Percentiles rank a stretch among this genome's conserved stretches.
phyloP scores from a whole-genome alignment of 2,888 invertebrate species.

The Drosophila putrida region DNA sequence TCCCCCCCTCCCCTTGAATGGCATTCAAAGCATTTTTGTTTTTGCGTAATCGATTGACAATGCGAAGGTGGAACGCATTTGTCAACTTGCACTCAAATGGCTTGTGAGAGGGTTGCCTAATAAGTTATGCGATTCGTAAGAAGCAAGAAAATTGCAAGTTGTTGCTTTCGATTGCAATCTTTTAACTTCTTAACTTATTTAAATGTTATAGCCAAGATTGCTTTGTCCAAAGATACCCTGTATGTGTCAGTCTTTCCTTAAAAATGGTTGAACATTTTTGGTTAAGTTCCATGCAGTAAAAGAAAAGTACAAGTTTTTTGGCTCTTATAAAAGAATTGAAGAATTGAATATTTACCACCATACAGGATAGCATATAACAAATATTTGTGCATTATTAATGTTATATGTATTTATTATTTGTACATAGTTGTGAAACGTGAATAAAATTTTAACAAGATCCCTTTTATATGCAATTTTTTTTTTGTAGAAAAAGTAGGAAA shows the following conservation, averaged over 20 bases:
- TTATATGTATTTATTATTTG: too few relatives aligned
- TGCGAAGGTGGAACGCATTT: conserved; percentile 49
- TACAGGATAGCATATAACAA: too few relatives aligned
- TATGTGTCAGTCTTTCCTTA: not conserved
- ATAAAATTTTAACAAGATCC: too few relatives aligned
- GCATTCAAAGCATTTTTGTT: conserved; percentile 30
- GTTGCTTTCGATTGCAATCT: not conserved
- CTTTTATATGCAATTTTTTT: too few relatives aligned
- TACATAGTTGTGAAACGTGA: too few relatives aligned
- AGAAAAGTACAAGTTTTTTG: too few relatives aligned
- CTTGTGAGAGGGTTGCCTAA: conserved; percentile 1
- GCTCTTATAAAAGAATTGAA: too few relatives aligned
- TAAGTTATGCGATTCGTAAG: not conserved
- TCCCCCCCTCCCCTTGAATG: not conserved
- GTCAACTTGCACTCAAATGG: conserved; percentile 29
- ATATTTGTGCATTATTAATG: too few relatives aligned
- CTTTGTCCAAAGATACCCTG: not conserved
- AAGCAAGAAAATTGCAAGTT: not conserved
- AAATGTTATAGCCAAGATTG: not conserved
- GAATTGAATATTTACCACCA: too few relatives aligned
- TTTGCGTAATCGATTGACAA: conserved; percentile 66
- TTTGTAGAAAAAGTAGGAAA: too few relatives aligned
- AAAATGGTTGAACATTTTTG: too few relatives aligned
- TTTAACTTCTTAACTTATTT: not conserved
- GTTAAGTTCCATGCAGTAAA: too few relatives aligned